Base-by-base conservation (phyloP, 2,113 vertebrate genomes). In the Turnix velox region DNA sequence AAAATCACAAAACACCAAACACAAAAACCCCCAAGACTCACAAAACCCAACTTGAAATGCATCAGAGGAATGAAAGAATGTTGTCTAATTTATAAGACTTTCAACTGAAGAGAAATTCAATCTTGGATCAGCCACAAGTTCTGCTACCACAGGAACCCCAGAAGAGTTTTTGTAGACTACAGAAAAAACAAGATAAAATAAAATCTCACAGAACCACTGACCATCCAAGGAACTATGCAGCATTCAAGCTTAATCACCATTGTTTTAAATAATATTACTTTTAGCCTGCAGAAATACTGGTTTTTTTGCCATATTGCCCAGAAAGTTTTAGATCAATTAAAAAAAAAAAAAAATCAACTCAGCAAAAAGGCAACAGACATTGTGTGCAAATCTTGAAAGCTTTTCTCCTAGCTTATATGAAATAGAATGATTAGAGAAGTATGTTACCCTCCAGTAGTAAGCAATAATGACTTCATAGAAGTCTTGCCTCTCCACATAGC, bases 341-440 rank as follows among this genome's bases (percentile, higher is more conserved):
- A 46, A n/a, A 42, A 31, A 55, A 25, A 43, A 55, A n/a, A 68
- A 16, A 52, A 54, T 30, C 18, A 55, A 48, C 5, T 14, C 14
- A 7, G 2, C 4, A 35, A 17, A 31, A 27, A 15, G 27, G 4
- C 14, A 27, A 15, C 1, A 7, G 24, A 33, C 5, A 19, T 2
- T 12, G 18, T 2, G 39, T 18, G 45, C 17, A 75, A 42, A 14
- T 43, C 30, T 55, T 68, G 30, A 75, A 57, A 11, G 4, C 45
- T 96, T 75, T 37, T 78, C 3, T 67, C 31, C 43, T 43, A 52
- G 7, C 8, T 33, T 48, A 52, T 27, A 40, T 52, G 7, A 78
- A 71, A 65, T 45, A 54, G 39, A 30, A 42, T n/a, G 42, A 42
- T 45, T 59, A 39, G 5, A 59, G 30, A 72, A 18, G 6, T 6